These are phyloP conservation scores for Mobula birostris DNA, from an alignment of 2,113 vertebrate species.

Conservation along the genomic window DNA sequence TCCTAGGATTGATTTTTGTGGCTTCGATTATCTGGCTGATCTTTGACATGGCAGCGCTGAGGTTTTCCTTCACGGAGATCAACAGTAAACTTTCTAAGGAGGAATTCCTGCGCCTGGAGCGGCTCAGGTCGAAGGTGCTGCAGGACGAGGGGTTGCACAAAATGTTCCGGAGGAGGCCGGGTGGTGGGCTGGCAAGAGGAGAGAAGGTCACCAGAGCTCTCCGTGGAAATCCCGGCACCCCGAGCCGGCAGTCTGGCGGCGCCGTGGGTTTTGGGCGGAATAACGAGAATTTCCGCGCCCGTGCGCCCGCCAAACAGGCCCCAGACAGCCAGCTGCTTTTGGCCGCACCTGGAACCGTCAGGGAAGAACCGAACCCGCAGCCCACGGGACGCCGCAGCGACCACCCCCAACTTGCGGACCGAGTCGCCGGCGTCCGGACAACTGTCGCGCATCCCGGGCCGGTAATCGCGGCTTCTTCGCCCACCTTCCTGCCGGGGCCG, in stretches of 20 bases:
- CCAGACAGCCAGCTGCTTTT: no score
- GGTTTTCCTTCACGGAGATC: slow-evolving; percentile 69
- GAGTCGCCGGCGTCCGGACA: background rate
- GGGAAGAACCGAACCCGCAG: background rate
- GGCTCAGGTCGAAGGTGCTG: background rate
- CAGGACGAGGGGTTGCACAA: background rate
- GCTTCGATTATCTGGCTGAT: slow-evolving; percentile 85
- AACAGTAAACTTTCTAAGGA: slow-evolving; percentile 56
- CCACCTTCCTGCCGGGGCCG: background rate
- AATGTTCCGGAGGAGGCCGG: background rate
- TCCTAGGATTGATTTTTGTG: slow-evolving; percentile 72
- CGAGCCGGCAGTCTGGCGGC: background rate
- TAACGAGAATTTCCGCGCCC: no score
- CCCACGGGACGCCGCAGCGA: no score
- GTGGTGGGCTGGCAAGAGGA: background rate
- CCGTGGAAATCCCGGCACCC: background rate
- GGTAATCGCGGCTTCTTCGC: background rate
- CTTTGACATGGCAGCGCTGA: slow-evolving; percentile 87
- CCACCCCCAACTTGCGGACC: background rate
- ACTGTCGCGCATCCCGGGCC: no score
- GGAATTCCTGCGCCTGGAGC: slow-evolving; percentile 45
- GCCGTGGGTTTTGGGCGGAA: no score
- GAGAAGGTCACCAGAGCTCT: background rate
- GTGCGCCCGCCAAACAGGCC: no score
- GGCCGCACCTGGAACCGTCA: background rate